These are phyloP conservation scores for Oasisia sp. DNA, from an alignment of 2,888 invertebrate species.

Conservation along the genomic window DNA sequence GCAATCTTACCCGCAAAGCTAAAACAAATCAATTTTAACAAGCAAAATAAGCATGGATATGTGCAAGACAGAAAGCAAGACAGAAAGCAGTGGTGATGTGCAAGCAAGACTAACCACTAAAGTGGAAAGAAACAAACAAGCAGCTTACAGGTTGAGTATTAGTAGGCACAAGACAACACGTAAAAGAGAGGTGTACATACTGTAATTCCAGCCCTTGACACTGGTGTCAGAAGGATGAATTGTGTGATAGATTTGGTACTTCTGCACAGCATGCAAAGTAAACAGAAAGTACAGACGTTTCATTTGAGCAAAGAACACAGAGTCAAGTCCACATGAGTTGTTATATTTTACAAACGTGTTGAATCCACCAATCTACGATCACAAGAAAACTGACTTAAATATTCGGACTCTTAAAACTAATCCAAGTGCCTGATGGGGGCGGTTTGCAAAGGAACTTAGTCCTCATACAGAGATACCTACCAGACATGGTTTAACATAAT, in stretches of 20 bases:
- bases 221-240: conserved; percentile 84
- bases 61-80: neutral
- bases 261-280: conserved; percentile 28
- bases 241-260: conserved; percentile 81
- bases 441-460: neutral
- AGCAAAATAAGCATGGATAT: neutral
- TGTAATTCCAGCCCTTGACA: conserved; percentile 81
- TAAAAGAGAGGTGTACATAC: conserved; percentile 54
- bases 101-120: neutral
- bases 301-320: neutral
- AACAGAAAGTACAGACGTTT: neutral
- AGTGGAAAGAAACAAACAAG: neutral
- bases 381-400: neutral
- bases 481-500: neutral
- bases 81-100: neutral
- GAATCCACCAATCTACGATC: neutral
- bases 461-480: neutral
- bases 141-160: conserved; percentile 1
- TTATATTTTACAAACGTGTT: neutral
- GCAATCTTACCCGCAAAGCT: too few species aligned
- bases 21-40: neutral
- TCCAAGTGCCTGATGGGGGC: neutral
- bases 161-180: neutral
- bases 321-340: neutral
- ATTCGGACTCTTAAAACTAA: neutral